phyloP scores from a whole-genome alignment of 2,888 invertebrate species.

The Lepeophtheirus nordmannii region DNA sequence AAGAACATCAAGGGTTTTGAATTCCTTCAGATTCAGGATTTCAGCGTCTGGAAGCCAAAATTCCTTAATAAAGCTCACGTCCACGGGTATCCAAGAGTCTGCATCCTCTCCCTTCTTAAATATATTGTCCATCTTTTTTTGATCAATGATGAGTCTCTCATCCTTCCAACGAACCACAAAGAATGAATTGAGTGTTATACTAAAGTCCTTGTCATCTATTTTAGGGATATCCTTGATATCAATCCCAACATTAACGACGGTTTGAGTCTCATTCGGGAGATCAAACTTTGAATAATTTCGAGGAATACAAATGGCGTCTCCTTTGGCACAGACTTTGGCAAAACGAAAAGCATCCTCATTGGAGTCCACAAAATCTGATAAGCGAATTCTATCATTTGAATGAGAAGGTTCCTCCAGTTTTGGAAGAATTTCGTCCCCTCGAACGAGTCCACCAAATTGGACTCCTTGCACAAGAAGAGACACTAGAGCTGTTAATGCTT shows the following conservation, averaged over 20 bases:
- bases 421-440: background rate
- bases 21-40: slow-evolving; percentile 24
- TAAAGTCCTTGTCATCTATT: slow-evolving; percentile 24
- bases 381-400: background rate
- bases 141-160: slow-evolving; percentile 19
- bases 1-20: slow-evolving; percentile 22
- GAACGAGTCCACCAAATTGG: background rate
- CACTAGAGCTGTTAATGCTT: background rate
- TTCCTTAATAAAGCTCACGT: slow-evolving; percentile 24
- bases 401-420: too few species aligned
- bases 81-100: slow-evolving; percentile 22
- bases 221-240: slow-evolving; percentile 25
- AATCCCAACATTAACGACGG: slow-evolving; percentile 23
- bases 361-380: background rate
- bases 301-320: slow-evolving; percentile 23
- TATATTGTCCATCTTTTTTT: slow-evolving; percentile 17
- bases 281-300: slow-evolving; percentile 25
- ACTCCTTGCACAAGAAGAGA: background rate
- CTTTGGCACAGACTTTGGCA: slow-evolving; percentile 23
- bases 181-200: slow-evolving; percentile 23
- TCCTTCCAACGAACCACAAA: slow-evolving; percentile 24
- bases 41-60: slow-evolving; percentile 24
- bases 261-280: slow-evolving; percentile 20
- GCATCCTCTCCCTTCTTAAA: slow-evolving; percentile 21
- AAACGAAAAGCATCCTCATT: background rate